Base-by-base conservation (phyloP, 2,113 vertebrate genomes). In the Uropsilus gracilis region DNA sequence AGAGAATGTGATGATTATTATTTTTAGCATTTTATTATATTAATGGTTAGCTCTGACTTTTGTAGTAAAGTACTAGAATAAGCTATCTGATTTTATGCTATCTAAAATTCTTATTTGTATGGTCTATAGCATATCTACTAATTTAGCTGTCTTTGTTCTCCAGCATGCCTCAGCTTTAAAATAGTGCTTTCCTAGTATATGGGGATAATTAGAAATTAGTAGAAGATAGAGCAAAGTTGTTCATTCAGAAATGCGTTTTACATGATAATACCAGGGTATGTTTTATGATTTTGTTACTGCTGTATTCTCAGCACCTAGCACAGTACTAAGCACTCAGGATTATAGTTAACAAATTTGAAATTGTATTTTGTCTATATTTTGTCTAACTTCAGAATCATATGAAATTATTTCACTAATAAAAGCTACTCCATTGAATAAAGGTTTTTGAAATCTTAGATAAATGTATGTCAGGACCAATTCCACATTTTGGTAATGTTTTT, bases 381-480 rank as follows among this genome's bases (percentile, higher is more conserved):
- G 50, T 85, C 63, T n/a, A 88, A 9, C 86, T 91, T 86, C 69
- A 32, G 55, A 95, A 55, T 87, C 5, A 50, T 50, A 76, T 75
- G 39, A 89, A 86, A 34, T 69, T 84, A 61, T 46, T 84, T 89
- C 86, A 75, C 75, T 55, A 42, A 72, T 89, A 77, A 72, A 77
- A 80, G 24, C 63, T 93, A 68, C 34, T 82, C 34, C 73, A 13
- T 76, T 94, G 48, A 95, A 55, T 88, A 66, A 48, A 77, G 55
- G 28, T 14, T 82, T 94, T 95, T 84, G 22, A 71, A 92, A 77
- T 22, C 8, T 53, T 66, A 63, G 14, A 28, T 84, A 71, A 64
- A 20, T 88, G 1, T 78, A 5, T 71, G 32, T 83, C 81, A 87
- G 69, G 28, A 86, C 37, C 63, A 46, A 30, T 82, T 94, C 12